phyloP scores from a whole-genome alignment of 1,140 invertebrate species.

The Temnothorax curvispinosus region DNA sequence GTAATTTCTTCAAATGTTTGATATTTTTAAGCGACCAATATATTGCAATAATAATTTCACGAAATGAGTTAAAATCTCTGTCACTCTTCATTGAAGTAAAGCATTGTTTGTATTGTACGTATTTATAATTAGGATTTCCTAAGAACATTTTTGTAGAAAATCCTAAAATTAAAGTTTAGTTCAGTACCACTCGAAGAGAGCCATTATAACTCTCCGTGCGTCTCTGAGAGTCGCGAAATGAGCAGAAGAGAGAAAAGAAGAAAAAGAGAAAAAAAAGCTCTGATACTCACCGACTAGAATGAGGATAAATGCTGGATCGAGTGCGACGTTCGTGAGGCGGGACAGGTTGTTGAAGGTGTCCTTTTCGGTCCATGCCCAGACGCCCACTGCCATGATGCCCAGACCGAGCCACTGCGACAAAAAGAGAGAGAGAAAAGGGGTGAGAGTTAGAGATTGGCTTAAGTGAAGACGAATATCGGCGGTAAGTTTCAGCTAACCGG shows the following conservation, averaged over 20 bases:
- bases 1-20: conserved; percentile 8
- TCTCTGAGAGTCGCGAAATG: background rate
- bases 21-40: background rate
- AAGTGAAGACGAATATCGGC: conserved; percentile 40
- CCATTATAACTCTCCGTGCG: conserved; percentile 26
- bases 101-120: background rate
- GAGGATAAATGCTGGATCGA: conserved; percentile 98
- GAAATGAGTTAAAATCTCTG: background rate
- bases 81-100: background rate
- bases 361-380: conserved; percentile 99
- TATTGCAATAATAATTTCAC: background rate
- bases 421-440: conserved; percentile 62
- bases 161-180: background rate
- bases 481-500: conserved; percentile 25
- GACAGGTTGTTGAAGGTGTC: conserved; percentile 97
- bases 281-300: conserved; percentile 93
- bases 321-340: conserved; percentile 94
- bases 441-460: conserved; percentile 19
- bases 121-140: conserved; percentile 10
- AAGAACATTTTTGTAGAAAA: background rate
- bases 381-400: conserved; percentile 94
- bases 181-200: background rate
- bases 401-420: conserved; percentile 93
- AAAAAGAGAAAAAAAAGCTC: background rate
- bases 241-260: background rate